Percentiles rank a stretch among this genome's conserved stretches.
These are phyloP conservation scores for Antigone vipio DNA, from an alignment of 2,113 vertebrate genomes.

Conservation along the genomic window DNA sequence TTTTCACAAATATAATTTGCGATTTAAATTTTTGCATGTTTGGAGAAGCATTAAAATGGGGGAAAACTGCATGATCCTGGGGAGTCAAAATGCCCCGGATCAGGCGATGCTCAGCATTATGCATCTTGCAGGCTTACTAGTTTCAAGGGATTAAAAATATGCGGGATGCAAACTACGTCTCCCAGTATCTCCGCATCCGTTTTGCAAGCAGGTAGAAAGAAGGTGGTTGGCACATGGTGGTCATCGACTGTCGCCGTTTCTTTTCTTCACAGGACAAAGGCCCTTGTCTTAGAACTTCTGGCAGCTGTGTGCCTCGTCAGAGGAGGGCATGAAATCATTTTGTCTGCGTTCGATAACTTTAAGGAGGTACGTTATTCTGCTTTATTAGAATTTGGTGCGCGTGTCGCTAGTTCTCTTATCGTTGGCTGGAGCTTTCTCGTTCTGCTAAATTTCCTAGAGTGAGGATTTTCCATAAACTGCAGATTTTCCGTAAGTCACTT, in stretches of 20 bases:
- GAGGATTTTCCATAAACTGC: not conserved
- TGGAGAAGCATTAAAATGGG: not conserved
- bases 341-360: conserved; percentile 95
- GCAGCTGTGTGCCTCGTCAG: conserved; percentile 95
- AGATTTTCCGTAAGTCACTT: not conserved
- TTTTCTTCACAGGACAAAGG: conserved; percentile 86
- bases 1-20: not conserved
- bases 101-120: not conserved
- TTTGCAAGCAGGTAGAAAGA: not conserved
- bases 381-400: accelerated
- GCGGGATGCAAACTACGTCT: not conserved
- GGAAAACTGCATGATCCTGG: not conserved
- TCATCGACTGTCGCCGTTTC: not conserved
- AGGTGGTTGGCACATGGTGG: not conserved
- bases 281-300: conserved; percentile 90
- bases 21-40: conserved; percentile 5
- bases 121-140: not conserved
- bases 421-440: not conserved
- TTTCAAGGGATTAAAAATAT: not conserved
- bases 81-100: accelerated
- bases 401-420: not conserved
- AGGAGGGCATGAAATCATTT: conserved; percentile 96
- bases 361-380: conserved; percentile 84
- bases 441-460: not conserved
- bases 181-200: not conserved